A percentile compares a stretch with the other conserved stretches of the same genome.
Evolutionary conservation across 2,113 vertebrate species (phyloP).

Genomic region (Montifringilla adamsi): DNA sequence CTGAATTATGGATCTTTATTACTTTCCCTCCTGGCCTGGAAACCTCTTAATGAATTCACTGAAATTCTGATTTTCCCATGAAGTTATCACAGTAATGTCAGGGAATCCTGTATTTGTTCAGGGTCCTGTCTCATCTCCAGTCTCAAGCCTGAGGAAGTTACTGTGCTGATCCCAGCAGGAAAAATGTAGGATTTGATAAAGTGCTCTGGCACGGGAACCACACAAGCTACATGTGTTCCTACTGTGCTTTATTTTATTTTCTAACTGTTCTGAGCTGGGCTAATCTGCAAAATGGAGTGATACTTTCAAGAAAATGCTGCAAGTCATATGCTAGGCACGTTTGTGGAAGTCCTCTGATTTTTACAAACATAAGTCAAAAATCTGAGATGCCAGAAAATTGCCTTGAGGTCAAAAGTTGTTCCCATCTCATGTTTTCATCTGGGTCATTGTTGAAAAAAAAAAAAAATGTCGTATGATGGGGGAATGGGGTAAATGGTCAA

Average conservation of each 20-base stretch:
- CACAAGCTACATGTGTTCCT: background rate
- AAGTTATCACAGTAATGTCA: background rate
- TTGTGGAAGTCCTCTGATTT: background rate
- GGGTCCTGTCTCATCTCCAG: background rate
- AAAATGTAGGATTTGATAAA: background rate
- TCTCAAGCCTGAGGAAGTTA: background rate
- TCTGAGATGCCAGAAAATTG: background rate
- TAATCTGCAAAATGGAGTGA: background rate
- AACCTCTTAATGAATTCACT: background rate
- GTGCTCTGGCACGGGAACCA: background rate
- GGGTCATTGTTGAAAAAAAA: background rate
- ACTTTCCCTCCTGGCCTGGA: background rate
- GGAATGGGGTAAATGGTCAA: slow-evolving; percentile 31
- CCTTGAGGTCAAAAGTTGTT: background rate
- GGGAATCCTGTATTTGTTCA: background rate
- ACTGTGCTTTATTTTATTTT: background rate
- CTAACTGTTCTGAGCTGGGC: background rate
- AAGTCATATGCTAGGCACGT: background rate
- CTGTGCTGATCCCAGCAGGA: background rate
- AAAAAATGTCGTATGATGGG: background rate
- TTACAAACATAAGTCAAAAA: background rate
- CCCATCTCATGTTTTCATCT: background rate
- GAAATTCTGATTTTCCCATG: background rate
- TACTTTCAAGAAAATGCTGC: background rate
- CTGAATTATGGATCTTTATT: background rate